phyloP scores from a whole-genome alignment of 92 coral and sea anemone genomes.

The Palythoa caribaeorum region DNA sequence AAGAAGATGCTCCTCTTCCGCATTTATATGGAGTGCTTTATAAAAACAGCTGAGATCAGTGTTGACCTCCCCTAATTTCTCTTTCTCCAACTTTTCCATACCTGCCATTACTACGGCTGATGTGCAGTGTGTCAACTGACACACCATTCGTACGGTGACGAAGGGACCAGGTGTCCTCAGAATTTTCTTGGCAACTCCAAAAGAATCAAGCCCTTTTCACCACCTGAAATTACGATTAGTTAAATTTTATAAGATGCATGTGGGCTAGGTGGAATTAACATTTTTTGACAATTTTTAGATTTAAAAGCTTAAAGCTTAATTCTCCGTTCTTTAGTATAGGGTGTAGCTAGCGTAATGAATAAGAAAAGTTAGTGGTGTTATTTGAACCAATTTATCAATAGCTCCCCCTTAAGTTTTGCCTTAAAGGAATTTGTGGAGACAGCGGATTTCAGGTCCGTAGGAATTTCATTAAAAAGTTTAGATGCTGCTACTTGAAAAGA shows the following conservation, averaged over 20 bases:
- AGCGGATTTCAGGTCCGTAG: no score
- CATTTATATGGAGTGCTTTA: constrained; percentile 22
- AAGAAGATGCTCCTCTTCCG: constrained; percentile 23
- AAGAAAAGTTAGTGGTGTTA: no score
- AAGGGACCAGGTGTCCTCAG: constrained; percentile 48
- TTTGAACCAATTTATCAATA: no score
- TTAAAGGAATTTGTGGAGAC: no score
- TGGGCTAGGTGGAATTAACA: not conserved
- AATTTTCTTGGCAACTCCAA: constrained; percentile 7
- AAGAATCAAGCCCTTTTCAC: constrained; percentile 27
- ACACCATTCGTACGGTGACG: constrained; percentile 34
- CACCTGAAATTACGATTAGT: constrained; percentile 27
- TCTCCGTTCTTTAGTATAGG: no score
- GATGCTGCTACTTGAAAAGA: no score
- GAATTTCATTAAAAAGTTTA: no score
- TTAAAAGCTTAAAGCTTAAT: not conserved
- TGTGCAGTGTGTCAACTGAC: constrained; percentile 39
- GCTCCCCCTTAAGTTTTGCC: no score
- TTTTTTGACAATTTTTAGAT: not conserved
- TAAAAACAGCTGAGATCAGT: constrained; percentile 42
- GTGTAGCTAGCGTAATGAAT: no score
- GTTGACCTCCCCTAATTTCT: constrained; percentile 17
- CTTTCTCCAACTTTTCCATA: constrained; percentile 44
- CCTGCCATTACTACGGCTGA: constrained; percentile 26
- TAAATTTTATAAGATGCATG: not conserved